Evolutionary conservation across 2,888 invertebrate genomes (phyloP), one percentile per base, ranked within the genome.

Genomic region (Trichopria drosophilae): DNA sequence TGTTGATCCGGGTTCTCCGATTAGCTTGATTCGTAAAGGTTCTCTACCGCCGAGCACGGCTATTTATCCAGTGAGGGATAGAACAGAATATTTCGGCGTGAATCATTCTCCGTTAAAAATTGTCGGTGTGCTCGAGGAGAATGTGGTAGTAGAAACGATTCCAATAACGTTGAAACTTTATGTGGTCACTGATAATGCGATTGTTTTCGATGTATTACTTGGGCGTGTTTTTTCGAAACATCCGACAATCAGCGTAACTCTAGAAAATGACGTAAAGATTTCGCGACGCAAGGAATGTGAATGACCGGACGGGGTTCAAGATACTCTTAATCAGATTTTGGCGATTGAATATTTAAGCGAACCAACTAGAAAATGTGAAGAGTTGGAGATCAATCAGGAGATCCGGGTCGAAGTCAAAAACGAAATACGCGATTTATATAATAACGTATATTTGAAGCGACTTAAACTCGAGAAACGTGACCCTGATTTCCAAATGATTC

Each of bases 101-200:
- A n/a, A n/a, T n/a, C n/a, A n/a, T 9, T 18, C 40, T 6, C 22
- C 15, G 6, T 10, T 51, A 22, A 5, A 37, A 10, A 20, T 51
- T 6, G 15, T 46, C n/a, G 34, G 45, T 31, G 24, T 13, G 18
- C 46, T 51, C 37, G 4, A 29, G 13, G 19, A 10, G 16, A 20
- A 40, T 6, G 32, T 45, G 12, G 9, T 1, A 2, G 22, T 46
- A n/a, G 20, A 16, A 2, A 26, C 20, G 1, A 19, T 46, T 12
- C 5, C 4, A n/a, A 18, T 32, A 4, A 20, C 32, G 13, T 7
- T 51, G 1, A 13, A 13, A 16, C 46, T 51, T 37, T 28, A 9
- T 16, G 45, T 51, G 10, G 51, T 53, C 4, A 44, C 49, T 2
- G 44, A 49, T 9, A 10, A 31, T 19, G 40, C 53, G 2, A 53